Conservation (phyloP, 37 sponge, comb jelly and placozoan genomes). For the Cliona cf. orientalis region DNA sequence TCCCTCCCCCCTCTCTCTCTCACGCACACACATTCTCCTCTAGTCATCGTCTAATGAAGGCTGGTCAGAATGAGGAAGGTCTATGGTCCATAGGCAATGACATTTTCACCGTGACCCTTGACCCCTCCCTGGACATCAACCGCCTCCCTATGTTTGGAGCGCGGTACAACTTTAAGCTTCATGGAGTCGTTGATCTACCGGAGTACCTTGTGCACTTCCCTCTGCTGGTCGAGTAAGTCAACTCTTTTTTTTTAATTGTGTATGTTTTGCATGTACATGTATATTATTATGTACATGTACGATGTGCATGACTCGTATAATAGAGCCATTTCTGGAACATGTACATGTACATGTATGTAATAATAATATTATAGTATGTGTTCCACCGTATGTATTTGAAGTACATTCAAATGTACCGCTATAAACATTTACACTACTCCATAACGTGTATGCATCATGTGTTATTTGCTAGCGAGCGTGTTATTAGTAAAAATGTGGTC, state of each 20-base stretch:
- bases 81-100: slow-evolving; percentile 56
- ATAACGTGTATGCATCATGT: too few species aligned
- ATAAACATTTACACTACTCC: too few species aligned
- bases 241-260: background rate
- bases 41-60: background rate
- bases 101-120: slow-evolving; percentile 54
- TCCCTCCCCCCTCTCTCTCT: slow-evolving; percentile 32
- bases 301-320: too few species aligned
- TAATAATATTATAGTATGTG: too few species aligned
- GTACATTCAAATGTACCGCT: too few species aligned
- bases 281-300: too few species aligned
- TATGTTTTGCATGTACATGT: slow-evolving; percentile 2
- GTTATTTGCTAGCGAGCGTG: too few species aligned
- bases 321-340: too few species aligned
- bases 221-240: slow-evolving; percentile 73
- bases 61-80: slow-evolving; percentile 39
- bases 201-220: slow-evolving; percentile 97
- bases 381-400: too few species aligned
- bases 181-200: slow-evolving; percentile 93
- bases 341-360: too few species aligned
- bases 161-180: slow-evolving; percentile 91
- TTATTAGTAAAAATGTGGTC: too few species aligned
- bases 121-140: slow-evolving; percentile 37
- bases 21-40: slow-evolving; percentile 9
- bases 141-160: slow-evolving; percentile 92